phyloP scores from a whole-genome alignment of 64 coral and sea anemone genomes.

The Dendrophyllia cribrosa region DNA sequence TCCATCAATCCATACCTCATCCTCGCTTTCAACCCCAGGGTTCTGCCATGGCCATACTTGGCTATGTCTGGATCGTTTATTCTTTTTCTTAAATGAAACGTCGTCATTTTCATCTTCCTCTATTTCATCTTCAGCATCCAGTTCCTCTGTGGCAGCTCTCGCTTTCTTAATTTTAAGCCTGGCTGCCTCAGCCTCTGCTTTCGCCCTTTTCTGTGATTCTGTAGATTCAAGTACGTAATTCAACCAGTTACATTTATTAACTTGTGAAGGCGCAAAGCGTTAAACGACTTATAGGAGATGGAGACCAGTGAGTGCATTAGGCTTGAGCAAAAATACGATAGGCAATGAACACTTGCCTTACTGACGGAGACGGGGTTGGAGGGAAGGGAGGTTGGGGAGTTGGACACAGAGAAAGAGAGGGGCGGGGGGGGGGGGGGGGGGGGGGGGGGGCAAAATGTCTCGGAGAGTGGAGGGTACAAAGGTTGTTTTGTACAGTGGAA shows the following conservation, averaged over 20 bases:
- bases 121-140: neutral
- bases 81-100: neutral
- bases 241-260: neutral
- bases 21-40: slow-evolving; percentile 72
- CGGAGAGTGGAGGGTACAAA: too few species aligned
- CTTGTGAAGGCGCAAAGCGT: neutral
- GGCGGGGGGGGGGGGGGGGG: too few species aligned
- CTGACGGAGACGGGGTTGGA: too few species aligned
- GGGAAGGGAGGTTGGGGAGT: too few species aligned
- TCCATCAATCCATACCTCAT: slow-evolving; percentile 60
- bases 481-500: too few species aligned
- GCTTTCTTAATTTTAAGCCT: neutral
- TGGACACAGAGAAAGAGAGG: too few species aligned
- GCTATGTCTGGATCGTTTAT: slow-evolving; percentile 55
- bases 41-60: slow-evolving; percentile 89
- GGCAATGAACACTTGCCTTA: too few species aligned
- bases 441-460: too few species aligned
- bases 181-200: slow-evolving; percentile 19
- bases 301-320: too few species aligned
- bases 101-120: slow-evolving; percentile 25
- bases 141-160: slow-evolving; percentile 21
- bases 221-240: neutral
- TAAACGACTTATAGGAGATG: too few species aligned
- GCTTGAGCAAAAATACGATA: too few species aligned
- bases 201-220: slow-evolving; percentile 75